Base-by-base conservation (phyloP, 2,797 vertebrate genomes). In the Astyanax mexicanus region DNA sequence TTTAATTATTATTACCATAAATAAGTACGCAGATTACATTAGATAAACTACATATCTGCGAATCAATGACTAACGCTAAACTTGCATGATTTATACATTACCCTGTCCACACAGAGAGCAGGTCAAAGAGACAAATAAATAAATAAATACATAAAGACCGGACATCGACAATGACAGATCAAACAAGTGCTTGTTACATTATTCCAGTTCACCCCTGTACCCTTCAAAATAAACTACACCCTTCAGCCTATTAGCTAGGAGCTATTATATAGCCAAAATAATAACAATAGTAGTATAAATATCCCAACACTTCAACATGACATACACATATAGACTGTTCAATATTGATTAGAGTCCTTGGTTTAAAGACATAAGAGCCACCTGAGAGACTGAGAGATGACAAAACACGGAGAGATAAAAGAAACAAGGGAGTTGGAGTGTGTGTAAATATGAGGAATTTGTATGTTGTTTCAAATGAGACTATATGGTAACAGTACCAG, bases 351-450 rank as follows among this genome's bases (percentile, higher is more conserved):
- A 77, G 52, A 54, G 58, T 76, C 15, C 25, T 49, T 67, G 21
- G 29, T 84, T 90, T 91, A 87, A 91, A 91, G 88, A 91, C 88
- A 86, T 60, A 75, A 61, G 79, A 78, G 81, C 81, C 71, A 88
- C 87, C 88, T 90, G 89, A 91, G 88, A 85, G 83, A 78, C 67
- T 55, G 68, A 60, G 35, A 49, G 42, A 58, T 73, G n/a, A 57
- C 7, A 69, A 54, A 68, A 66, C 19, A 47, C 49, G 25, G 1
- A 72, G 0, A 37, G 27, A 64, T 57, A 47, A 32, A 12, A 7
- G 37, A 23, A 2, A 42, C n/a, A 27, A 73, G 6, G 40, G 0
- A 17, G 13, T 44, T 60, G 37, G 38, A 37, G 21, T 52, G 8
- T 54, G 49, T 42, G 4, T 13, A 74, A 5, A 65, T 38, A 38